phyloP scores from a whole-genome alignment of 2,113 vertebrate species.

The Dasyurus viverrinus region DNA sequence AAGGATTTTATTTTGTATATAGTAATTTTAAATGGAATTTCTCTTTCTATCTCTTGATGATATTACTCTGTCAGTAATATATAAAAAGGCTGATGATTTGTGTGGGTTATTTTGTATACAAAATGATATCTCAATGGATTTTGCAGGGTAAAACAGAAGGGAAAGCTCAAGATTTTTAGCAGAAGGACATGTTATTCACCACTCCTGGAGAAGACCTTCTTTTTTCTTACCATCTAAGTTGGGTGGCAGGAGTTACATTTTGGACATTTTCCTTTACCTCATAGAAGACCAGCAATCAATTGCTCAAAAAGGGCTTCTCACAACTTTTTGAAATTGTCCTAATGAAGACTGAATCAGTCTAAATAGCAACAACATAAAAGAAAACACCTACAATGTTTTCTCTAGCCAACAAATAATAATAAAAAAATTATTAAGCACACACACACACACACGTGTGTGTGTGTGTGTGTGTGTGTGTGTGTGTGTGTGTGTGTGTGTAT shows the following conservation, averaged over 20 bases:
- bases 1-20: too few relatives aligned
- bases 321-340: constrained; percentile 8
- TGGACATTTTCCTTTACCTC: background rate
- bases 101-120: too few relatives aligned
- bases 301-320: background rate
- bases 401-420: background rate
- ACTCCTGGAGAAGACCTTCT: background rate
- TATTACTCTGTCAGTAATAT: too few relatives aligned
- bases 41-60: too few relatives aligned
- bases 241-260: background rate
- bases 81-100: too few relatives aligned
- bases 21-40: too few relatives aligned
- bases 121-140: background rate
- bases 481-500: background rate
- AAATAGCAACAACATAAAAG: constrained; percentile 28
- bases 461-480: background rate
- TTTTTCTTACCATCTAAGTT: background rate
- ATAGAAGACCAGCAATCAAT: background rate
- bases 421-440: background rate
- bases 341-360: constrained; percentile 37
- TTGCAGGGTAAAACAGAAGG: background rate
- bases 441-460: background rate
- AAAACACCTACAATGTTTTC: background rate
- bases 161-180: background rate
- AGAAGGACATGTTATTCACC: background rate